phyloP scores from a whole-genome alignment of 2,888 invertebrate species.

The Blastobasis adustella region DNA sequence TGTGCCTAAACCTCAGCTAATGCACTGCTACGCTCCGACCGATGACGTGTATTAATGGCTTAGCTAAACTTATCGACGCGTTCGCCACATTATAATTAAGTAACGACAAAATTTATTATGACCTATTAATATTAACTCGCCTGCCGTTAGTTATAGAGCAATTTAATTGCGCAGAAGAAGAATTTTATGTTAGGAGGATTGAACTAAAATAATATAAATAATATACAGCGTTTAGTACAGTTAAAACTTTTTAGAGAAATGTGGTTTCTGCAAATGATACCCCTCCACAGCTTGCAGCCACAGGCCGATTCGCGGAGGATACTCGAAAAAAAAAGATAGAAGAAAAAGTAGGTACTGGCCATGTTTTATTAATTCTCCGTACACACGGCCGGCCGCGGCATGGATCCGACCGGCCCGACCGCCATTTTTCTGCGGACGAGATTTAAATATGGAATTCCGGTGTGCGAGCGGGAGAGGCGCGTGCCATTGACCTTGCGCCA shows the following conservation, averaged over 20 bases:
- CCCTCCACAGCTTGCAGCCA: no score
- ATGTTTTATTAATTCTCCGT: conserved; percentile 73
- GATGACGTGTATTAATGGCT: conserved; percentile 22
- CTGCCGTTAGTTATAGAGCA: no score
- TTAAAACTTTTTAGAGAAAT: no score
- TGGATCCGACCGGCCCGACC: conserved; percentile 60
- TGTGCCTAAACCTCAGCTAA: conserved; percentile 30
- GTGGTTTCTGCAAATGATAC: no score
- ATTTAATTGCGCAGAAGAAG: no score
- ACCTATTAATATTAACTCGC: conserved; percentile 18
- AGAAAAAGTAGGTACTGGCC: conserved; percentile 48
- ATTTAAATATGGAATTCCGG: conserved; percentile 76
- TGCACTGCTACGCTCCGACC: conserved; percentile 26
- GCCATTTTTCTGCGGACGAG: conserved; percentile 75
- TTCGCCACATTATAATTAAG: conserved; percentile 9
- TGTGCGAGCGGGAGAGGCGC: conserved; percentile 72
- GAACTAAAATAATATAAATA: no score
- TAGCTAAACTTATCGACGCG: conserved; percentile 21
- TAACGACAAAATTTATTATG: conserved; percentile 12
- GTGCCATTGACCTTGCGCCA: conserved; percentile 73
- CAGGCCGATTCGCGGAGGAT: no score
- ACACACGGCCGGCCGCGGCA: conserved; percentile 59
- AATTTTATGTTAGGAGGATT: no score
- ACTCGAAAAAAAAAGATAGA: conserved; percentile 39
- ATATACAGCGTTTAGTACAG: no score